Percentiles rank a stretch among this genome's conserved stretches.
Evolutionary conservation across 2,888 invertebrate species (phyloP).

Genomic region (Agrochola lota): DNA sequence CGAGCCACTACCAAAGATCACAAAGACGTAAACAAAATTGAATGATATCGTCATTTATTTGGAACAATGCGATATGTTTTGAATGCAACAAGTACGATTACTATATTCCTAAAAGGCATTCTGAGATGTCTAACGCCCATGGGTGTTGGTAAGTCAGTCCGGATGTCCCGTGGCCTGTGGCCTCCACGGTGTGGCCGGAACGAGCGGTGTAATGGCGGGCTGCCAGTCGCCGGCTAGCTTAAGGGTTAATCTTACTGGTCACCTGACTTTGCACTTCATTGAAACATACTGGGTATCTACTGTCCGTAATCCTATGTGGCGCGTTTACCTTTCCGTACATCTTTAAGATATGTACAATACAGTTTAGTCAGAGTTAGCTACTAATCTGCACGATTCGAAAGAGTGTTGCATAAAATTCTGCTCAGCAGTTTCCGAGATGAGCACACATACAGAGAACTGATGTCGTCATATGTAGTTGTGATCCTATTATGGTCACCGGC

Average conservation of each 20-base stretch:
- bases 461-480: conserved; percentile 45
- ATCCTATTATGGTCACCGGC: conserved; percentile 48
- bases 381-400: neutral
- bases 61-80: conserved; percentile 33
- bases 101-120: conserved; percentile 25
- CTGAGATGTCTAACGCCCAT: conserved; percentile 10
- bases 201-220: conserved; percentile 49
- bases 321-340: neutral
- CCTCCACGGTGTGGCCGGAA: conserved; percentile 40
- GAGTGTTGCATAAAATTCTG: neutral
- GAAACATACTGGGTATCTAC: conserved; percentile 30
- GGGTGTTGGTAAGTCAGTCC: conserved; percentile 45
- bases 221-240: conserved; percentile 46
- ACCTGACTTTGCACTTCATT: conserved; percentile 46
- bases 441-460: neutral
- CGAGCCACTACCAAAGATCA: neutral
- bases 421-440: neutral
- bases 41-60: conserved; percentile 48
- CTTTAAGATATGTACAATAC: neutral
- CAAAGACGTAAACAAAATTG: conserved; percentile 43
- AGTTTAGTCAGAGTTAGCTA: neutral
- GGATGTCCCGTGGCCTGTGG: conserved; percentile 60
- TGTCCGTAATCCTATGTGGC: conserved; percentile 10
- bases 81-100: conserved; percentile 30
- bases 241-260: conserved; percentile 13